Evolutionary conservation across 2,113 vertebrate genomes (phyloP).

Genomic region (Chionomys nivalis): DNA sequence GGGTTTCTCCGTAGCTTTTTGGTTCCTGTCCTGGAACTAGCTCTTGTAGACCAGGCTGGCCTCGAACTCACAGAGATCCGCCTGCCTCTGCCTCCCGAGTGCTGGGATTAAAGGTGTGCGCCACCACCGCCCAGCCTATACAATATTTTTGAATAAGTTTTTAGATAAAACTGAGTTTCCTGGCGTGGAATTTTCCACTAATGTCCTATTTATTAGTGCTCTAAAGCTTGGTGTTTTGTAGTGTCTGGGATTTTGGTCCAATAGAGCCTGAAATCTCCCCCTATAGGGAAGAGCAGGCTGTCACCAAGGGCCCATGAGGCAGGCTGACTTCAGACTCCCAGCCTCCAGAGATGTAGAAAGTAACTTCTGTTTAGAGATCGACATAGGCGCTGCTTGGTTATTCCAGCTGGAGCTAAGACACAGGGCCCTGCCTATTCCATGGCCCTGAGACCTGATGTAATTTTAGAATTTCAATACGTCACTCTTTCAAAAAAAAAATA

Average conservation of each 20-base stretch:
- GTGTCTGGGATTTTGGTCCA: not conserved
- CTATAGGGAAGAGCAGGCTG: not conserved
- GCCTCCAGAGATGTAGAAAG: not conserved
- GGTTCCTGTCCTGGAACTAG: too few species aligned
- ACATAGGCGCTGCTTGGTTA: not conserved
- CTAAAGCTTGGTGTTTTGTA: not conserved
- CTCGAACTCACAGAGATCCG: too few species aligned
- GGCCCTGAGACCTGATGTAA: not conserved
- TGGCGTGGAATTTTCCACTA: not conserved
- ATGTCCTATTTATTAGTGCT: not conserved
- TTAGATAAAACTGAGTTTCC: not conserved
- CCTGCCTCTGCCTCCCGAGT: too few species aligned
- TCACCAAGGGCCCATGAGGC: not conserved
- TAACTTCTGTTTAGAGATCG: not conserved
- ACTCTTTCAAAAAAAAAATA: not conserved
- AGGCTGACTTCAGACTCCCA: not conserved
- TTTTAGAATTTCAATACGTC: not conserved
- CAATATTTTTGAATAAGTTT: not conserved
- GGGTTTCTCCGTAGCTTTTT: too few species aligned
- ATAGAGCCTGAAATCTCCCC: not conserved
- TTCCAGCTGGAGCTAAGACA: not conserved
- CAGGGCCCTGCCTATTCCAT: too few species aligned
- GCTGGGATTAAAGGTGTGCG: too few species aligned
- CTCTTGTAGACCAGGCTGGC: too few species aligned
- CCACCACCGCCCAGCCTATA: too few species aligned